These are phyloP conservation scores for Macheiramphus alcinus DNA, from an alignment of 2,113 vertebrate species.

Conservation along the genomic window DNA sequence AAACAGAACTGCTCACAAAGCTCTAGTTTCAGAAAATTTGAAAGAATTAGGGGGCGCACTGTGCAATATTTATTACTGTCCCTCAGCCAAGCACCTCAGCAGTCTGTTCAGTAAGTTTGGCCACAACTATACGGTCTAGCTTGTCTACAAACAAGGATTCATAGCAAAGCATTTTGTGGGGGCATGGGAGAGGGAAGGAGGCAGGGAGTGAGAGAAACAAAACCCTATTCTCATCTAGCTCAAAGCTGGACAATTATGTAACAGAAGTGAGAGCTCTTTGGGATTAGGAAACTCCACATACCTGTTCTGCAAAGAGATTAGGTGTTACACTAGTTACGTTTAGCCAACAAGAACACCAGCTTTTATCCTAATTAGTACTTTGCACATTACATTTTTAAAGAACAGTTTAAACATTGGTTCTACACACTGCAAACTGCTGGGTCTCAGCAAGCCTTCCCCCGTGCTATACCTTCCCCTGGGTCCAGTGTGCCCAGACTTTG, in stretches of 20 bases:
- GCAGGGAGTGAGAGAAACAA: background rate
- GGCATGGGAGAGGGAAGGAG: background rate
- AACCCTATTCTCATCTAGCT: background rate
- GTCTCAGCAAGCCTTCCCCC: background rate
- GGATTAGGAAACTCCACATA: background rate
- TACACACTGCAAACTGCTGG: background rate
- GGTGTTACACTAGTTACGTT: background rate
- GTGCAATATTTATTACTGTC: background rate
- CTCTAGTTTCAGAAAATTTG: background rate
- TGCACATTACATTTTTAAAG: background rate
- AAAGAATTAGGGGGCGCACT: background rate
- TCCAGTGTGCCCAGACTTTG: background rate
- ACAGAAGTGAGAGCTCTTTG: background rate
- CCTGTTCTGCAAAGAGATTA: background rate
- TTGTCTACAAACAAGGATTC: background rate
- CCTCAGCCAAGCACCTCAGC: background rate
- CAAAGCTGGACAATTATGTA: background rate
- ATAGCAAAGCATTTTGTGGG: background rate
- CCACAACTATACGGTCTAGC: background rate
- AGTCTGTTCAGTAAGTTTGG: background rate
- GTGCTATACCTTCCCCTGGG: background rate
- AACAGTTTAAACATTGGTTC: background rate
- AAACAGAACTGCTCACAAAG: background rate
- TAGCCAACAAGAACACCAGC: background rate
- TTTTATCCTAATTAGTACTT: slow-evolving; percentile 2